Evolutionary conservation across 2,797 vertebrate species (phyloP).

Genomic region (Gallinago nigripennis): DNA sequence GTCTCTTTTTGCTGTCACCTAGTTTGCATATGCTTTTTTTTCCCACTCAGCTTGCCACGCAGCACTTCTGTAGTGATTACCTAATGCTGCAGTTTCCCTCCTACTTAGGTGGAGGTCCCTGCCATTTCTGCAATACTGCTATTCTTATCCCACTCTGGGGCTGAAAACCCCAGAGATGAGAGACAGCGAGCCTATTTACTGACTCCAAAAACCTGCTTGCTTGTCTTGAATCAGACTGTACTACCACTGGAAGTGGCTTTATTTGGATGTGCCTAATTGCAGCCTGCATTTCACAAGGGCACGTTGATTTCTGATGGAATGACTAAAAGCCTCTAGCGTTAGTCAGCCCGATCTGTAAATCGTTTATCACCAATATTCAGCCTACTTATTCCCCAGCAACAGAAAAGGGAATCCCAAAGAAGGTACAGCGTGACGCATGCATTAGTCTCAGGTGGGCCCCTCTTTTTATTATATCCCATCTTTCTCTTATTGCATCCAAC

Average conservation of each 20-base stretch:
- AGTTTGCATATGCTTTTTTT: not conserved
- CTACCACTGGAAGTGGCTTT: not conserved
- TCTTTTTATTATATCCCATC: not conserved
- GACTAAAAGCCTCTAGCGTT: not conserved
- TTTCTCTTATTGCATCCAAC: not conserved
- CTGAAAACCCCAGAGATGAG: not conserved
- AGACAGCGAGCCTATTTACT: not conserved
- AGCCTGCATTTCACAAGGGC: not conserved
- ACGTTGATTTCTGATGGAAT: not conserved
- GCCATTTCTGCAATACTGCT: not conserved
- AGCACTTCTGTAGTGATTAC: not conserved
- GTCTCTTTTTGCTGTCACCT: not conserved
- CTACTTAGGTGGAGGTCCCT: not conserved
- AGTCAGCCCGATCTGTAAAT: conserved; percentile 29
- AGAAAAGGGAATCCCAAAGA: conserved; percentile 28
- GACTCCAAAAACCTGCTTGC: not conserved
- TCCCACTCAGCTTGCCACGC: not conserved
- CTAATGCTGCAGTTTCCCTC: conserved; percentile 19
- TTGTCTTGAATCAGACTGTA: not conserved
- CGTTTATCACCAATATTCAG: not conserved
- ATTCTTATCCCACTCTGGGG: not conserved
- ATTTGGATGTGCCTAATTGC: not conserved
- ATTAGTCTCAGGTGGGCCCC: not conserved
- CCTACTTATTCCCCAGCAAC: not conserved
- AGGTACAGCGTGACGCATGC: not conserved